Conservation (phyloP, 2,797 vertebrate species). For the Huso huso region DNA sequence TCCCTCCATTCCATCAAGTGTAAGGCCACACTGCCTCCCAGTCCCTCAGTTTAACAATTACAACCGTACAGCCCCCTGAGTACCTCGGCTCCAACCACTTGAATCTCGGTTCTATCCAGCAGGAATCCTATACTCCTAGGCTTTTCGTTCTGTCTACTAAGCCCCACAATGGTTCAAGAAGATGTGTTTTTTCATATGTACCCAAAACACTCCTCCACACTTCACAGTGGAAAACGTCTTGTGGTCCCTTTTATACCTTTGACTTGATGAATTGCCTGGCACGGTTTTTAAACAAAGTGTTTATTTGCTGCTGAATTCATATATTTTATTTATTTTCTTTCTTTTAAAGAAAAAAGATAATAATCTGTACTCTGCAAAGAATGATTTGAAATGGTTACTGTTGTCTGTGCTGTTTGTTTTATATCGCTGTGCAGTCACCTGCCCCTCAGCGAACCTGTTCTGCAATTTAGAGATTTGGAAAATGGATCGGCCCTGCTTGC, state of each 20-base stretch:
- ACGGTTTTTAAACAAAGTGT: background rate
- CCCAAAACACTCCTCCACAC: slow-evolving; percentile 3
- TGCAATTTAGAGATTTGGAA: background rate
- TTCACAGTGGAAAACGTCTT: slow-evolving; percentile 16
- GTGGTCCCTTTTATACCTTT: background rate
- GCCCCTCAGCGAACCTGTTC: background rate
- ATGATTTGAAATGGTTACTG: slow-evolving; percentile 6
- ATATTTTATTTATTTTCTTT: too few relatives aligned
- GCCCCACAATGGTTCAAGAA: too few relatives aligned
- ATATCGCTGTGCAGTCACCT: background rate
- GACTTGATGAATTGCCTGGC: background rate
- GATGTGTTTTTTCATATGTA: too few relatives aligned
- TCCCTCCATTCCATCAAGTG: too few relatives aligned
- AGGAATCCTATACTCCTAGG: too few relatives aligned
- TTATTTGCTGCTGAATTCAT: background rate
- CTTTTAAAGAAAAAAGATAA: background rate
- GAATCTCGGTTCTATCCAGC: too few relatives aligned
- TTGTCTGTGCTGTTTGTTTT: slow-evolving; percentile 5
- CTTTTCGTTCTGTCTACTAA: too few relatives aligned
- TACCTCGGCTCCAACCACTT: too few relatives aligned
- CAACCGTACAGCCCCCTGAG: too few relatives aligned
- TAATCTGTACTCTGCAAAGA: slow-evolving; percentile 1
- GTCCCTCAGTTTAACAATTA: too few relatives aligned
- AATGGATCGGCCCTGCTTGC: background rate
- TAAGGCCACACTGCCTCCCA: too few relatives aligned